phyloP scores from a whole-genome alignment of 2,797 vertebrate species.

The Enteromius trimaculatus region DNA sequence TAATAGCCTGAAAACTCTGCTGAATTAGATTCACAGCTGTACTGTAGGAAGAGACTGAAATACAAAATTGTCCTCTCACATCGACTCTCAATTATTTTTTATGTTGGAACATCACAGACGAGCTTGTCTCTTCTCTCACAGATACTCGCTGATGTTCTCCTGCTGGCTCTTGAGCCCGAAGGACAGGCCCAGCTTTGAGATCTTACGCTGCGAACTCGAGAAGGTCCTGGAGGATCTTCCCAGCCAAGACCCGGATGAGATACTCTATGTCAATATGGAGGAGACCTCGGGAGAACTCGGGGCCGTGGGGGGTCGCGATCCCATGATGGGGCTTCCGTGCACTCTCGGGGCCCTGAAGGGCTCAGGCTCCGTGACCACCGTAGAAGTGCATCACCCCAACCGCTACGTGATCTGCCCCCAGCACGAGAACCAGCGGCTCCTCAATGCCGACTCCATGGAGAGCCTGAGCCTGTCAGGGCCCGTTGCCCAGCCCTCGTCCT shows the following conservation, averaged over 20 bases:
- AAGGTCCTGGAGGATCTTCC: conserved; percentile 86
- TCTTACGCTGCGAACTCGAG: conserved; percentile 83
- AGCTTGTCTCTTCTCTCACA: conserved; percentile 54
- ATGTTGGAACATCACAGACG: neutral
- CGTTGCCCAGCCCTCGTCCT: conserved; percentile 68
- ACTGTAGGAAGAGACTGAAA: neutral
- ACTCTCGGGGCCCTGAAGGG: conserved; percentile 78
- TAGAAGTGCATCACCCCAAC: conserved; percentile 82
- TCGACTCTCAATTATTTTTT: neutral
- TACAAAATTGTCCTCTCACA: neutral
- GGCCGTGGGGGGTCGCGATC: conserved; percentile 83
- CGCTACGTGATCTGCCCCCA: conserved; percentile 91
- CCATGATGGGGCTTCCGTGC: conserved; percentile 45
- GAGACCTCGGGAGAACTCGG: conserved; percentile 81
- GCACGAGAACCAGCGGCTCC: conserved; percentile 75
- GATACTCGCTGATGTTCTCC: conserved; percentile 88
- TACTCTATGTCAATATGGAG: conserved; percentile 94
- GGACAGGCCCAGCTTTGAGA: conserved; percentile 84
- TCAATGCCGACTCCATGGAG: conserved; percentile 75
- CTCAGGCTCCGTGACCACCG: conserved; percentile 77
- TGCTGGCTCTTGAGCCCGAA: conserved; percentile 91
- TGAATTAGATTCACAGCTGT: neutral
- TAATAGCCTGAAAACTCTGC: neutral
- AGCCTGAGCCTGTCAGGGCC: conserved; percentile 74
- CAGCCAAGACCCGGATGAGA: conserved; percentile 86